Conservation (phyloP, 1,140 invertebrate species). For the Drosophila albomicans region DNA sequence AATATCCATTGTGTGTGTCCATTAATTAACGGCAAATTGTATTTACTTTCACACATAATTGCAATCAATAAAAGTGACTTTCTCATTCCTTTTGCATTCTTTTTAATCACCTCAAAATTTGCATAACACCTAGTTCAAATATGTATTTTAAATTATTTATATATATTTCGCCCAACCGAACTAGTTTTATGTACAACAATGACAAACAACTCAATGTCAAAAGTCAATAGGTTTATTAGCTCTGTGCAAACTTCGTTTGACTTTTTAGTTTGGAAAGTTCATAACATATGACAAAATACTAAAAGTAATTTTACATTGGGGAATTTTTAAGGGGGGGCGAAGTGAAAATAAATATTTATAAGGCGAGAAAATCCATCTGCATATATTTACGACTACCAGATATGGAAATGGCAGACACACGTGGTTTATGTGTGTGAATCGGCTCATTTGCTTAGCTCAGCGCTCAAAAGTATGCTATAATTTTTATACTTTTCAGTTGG, state of each 20-base stretch:
- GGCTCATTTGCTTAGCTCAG: background rate
- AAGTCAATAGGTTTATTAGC: background rate
- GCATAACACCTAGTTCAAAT: too few species aligned
- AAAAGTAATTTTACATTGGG: constrained; percentile 7
- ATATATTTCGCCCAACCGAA: too few species aligned
- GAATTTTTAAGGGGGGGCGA: background rate
- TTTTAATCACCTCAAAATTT: too few species aligned
- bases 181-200: too few species aligned
- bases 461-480: constrained; percentile 27
- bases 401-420: background rate
- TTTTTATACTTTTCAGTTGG: background rate
- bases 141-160: too few species aligned
- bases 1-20: too few species aligned
- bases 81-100: background rate
- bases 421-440: background rate
- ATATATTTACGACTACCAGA: background rate
- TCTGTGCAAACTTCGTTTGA: background rate
- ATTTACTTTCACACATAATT: too few species aligned
- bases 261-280: background rate
- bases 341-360: background rate
- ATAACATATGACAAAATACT: background rate
- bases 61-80: too few species aligned
- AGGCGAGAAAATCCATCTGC: background rate
- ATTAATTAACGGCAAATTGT: too few species aligned
- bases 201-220: background rate